Conservation (phyloP, 2,113 vertebrate genomes). For the Hepsetus odoe region DNA sequence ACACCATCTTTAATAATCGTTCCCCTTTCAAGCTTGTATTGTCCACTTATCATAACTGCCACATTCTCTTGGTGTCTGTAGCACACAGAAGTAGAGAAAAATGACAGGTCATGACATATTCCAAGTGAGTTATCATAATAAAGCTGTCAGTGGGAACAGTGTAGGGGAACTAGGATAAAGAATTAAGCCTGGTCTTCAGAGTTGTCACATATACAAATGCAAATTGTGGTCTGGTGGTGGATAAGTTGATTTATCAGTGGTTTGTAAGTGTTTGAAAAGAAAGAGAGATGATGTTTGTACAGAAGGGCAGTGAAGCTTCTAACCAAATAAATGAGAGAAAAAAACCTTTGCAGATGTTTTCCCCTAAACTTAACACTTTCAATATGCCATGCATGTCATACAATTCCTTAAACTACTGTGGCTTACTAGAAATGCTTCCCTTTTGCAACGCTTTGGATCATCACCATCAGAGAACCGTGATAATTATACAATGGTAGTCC, state of each 20-base stretch:
- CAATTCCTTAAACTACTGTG: no score
- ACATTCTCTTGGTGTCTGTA: conserved; percentile 29
- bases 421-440: no score
- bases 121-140: conserved; percentile 38
- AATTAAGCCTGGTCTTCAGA: conserved; percentile 8
- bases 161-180: not conserved
- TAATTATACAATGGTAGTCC: no score
- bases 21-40: conserved; percentile 40
- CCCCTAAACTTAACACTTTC: no score
- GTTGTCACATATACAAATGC: conserved; percentile 8
- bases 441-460: no score
- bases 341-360: no score
- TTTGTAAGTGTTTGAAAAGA: not conserved
- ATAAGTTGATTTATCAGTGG: conserved; percentile 26
- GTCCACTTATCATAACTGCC: conserved; percentile 41
- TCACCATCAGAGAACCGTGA: no score
- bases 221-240: conserved; percentile 15
- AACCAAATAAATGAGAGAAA: no score
- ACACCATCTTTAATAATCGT: conserved; percentile 54
- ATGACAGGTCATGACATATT: not conserved
- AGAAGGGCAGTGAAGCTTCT: no score
- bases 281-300: not conserved
- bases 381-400: no score
- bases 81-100: conserved; percentile 25
- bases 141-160: conserved; percentile 49